Evolutionary conservation across 2,113 vertebrate species (phyloP), one percentile per base, ranked within the genome.

Genomic region (Microtus oregoni): DNA sequence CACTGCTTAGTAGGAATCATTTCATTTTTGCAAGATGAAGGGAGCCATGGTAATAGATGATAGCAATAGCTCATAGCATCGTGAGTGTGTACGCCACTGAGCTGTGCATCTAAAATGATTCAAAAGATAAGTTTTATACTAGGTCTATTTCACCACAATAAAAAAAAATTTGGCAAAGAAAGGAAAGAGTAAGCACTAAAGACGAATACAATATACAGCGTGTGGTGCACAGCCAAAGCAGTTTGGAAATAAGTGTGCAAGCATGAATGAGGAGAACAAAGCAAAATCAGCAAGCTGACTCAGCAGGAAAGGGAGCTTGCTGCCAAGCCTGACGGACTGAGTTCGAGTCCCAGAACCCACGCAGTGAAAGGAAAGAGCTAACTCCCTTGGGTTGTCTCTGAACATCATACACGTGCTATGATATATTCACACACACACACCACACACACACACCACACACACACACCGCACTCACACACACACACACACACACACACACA

Each of bases 191-290:
- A 89, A 78, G n/a, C 30, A 61, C 61, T 65, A 70, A 94, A 70
- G 38, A 82, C 44, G 95, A 90, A 90, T 58, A 83, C 5, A 90
- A 79, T 35, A 63, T 68, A 55, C 19, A 52, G 61, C 35, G 44
- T 83, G 5, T 82, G 28, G 32, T 70, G 44, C 24, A 1, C 14
- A 61, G 15, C 75, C 87, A 83, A 87, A 77, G 38, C 32, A 87
- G 30, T 92, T 83, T 73, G 68, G 44, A 94, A 82, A 68, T 72
- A 72, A 95, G 89, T 77, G n/a, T 10, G 13, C 26, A 76, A 75
- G 72, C 30, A 65, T 70, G 24, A n/a, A n/a, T 76, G 24, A 95
- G n/a, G 24, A 47, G 20, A 93, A 55, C 24, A 38, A 85, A 65
- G 28, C 11, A 32, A 44, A 65, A 24, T 61, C 24, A 44, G 24